A percentile compares a stretch with the other conserved stretches of the same genome.
These are phyloP conservation scores for Anomalospiza imberbis DNA, from an alignment of 2,797 vertebrate genomes.

Conservation along the genomic window DNA sequence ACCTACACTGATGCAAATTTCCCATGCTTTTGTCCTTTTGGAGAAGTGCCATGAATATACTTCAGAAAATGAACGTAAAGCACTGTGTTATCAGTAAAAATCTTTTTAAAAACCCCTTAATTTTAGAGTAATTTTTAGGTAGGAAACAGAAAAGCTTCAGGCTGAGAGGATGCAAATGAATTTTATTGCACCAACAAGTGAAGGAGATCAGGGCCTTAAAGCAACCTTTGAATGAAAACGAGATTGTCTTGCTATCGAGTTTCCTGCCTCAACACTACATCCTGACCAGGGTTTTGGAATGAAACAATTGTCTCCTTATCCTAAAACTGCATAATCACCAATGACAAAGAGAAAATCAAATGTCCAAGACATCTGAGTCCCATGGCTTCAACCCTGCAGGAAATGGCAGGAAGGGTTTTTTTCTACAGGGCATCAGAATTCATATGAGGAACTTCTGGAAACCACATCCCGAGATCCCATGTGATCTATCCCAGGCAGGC, in stretches of 20 bases:
- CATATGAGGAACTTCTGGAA: background rate
- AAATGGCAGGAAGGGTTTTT: background rate
- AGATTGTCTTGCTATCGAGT: background rate
- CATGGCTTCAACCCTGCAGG: background rate
- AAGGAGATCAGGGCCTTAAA: background rate
- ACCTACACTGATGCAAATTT: background rate
- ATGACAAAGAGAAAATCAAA: background rate
- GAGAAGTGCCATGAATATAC: background rate
- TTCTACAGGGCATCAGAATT: background rate
- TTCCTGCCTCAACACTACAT: background rate
- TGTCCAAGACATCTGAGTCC: background rate
- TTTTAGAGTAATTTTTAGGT: background rate
- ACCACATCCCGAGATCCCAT: background rate
- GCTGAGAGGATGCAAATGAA: background rate
- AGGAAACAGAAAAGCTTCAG: background rate
- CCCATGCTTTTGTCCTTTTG: background rate
- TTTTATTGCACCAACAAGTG: background rate
- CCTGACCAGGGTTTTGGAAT: background rate
- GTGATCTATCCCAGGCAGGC: background rate
- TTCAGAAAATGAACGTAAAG: background rate
- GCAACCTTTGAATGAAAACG: background rate
- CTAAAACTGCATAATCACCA: background rate
- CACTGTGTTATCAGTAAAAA: background rate
- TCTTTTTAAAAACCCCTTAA: background rate
- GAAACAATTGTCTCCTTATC: background rate